Evolutionary conservation across 2,113 vertebrate species (phyloP), one percentile per base, ranked within the genome.

Genomic region (Passer montanus): DNA sequence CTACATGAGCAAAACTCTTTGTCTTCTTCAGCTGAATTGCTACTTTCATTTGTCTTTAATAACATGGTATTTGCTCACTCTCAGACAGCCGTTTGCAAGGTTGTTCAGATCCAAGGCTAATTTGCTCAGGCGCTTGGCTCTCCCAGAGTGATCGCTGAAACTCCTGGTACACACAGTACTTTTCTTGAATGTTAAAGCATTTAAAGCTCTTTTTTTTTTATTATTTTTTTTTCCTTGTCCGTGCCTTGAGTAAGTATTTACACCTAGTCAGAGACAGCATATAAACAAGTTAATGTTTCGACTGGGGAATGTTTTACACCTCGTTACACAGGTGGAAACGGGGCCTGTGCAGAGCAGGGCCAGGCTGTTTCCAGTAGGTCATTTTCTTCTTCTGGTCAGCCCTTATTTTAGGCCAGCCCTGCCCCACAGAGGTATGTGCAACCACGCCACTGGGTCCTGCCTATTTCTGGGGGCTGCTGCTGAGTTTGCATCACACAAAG

Each of bases 11-110:
- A 95, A 95, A 96, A 87, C 86, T 91, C 95, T 93, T 95, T 92
- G 92, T 91, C 95, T 92, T 78, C 58, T 76, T 62, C 90, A 75
- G 76, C 9, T 90, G 92, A 91, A 95, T 95, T 95, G 96, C 88
- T 94, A 81, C 93, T 95, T 96, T 90, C 92, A 72, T 96, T 96
- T 95, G 88, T 94, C 95, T 96, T 93, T 94, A 96, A 94, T 96
- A 96, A 97, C 41, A 89, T 13, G 94, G 93, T 94, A 67, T 96
- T 97, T 96, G 93, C 92, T 96, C 93, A 81, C 93, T 84, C 76
- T 75, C 39, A 92, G 95, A 79, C 96, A 96, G 88, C 83, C 83
- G 16, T 50, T 94, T 73, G 88, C 93, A 76, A 78, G 88, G 88
- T 83, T 96, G 88, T 41, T 95, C 92, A 41, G 66, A 93, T 95